These are phyloP conservation scores for Indicator maculatus DNA, from an alignment of 2,113 vertebrate species.

Conservation along the genomic window DNA sequence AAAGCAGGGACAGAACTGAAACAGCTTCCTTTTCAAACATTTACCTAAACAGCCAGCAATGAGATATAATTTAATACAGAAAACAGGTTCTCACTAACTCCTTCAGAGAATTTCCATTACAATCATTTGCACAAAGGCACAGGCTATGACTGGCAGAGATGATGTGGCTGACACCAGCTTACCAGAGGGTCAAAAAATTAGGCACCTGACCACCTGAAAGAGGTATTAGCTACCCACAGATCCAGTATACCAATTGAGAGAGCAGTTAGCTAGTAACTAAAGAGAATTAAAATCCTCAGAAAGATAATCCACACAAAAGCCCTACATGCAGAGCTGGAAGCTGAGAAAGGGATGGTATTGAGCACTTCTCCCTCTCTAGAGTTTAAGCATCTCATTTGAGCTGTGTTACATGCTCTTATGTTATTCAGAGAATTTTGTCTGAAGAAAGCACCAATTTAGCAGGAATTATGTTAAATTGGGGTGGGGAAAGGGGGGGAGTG, in stretches of 20 bases:
- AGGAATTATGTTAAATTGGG: not conserved
- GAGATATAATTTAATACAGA: not conserved
- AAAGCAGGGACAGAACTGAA: not conserved
- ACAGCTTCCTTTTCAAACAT: not conserved
- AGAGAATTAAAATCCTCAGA: not conserved
- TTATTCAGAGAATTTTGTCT: not conserved
- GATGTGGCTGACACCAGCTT: not conserved
- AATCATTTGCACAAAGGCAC: conserved; percentile 10
- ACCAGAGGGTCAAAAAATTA: not conserved
- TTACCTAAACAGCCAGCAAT: not conserved
- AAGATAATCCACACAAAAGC: conserved; percentile 2
- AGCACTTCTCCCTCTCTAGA: not conserved
- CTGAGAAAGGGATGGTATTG: not conserved
- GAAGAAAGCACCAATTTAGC: not conserved
- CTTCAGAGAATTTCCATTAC: not conserved
- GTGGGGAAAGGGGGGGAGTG: too few species aligned
- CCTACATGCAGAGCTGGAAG: not conserved
- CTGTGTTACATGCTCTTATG: not conserved
- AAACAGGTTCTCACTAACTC: not conserved
- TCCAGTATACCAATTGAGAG: not conserved
- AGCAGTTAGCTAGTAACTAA: not conserved
- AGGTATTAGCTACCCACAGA: not conserved
- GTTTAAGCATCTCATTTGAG: not conserved
- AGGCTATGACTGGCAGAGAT: not conserved
- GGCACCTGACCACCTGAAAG: not conserved